phyloP scores from a whole-genome alignment of 2,797 vertebrate genomes.

The Sciurus carolinensis region DNA sequence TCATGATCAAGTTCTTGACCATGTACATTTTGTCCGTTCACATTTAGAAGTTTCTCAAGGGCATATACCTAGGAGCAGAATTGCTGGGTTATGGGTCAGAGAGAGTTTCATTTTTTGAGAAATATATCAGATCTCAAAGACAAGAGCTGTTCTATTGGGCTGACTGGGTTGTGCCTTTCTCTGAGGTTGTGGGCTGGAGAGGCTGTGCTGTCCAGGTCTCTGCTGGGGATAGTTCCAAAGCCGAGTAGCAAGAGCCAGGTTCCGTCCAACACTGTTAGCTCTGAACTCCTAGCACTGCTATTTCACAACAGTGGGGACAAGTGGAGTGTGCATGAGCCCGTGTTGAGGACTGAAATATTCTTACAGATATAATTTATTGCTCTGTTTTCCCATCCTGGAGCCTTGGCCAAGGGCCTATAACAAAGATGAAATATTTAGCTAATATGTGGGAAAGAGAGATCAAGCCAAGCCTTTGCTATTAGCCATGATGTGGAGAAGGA shows the following conservation, averaged over 20 bases:
- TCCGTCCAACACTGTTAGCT: not conserved
- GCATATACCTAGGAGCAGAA: not conserved
- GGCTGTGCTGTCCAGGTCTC: not conserved
- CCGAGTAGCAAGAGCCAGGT: not conserved
- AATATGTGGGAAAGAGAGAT: not conserved
- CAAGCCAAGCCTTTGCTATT: not conserved
- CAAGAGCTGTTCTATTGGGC: not conserved
- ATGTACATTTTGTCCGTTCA: not conserved
- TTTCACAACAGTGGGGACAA: not conserved
- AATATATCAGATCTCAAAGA: not conserved
- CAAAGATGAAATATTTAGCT: constrained; percentile 59
- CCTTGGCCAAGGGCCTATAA: constrained; percentile 48
- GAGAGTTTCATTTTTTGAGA: constrained; percentile 3
- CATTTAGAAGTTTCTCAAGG: not conserved
- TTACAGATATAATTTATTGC: constrained; percentile 24
- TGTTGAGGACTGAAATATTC: not conserved
- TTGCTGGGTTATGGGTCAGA: not conserved
- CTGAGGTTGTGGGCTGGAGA: not conserved
- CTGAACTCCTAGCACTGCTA: not conserved
- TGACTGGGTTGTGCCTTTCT: not conserved
- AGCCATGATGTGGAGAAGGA: constrained; percentile 4
- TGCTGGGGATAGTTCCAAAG: not conserved
- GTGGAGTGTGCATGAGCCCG: not conserved
- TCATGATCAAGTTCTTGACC: not conserved
- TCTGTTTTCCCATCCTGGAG: not conserved